These are phyloP conservation scores for Cephus rjabovi DNA, from an alignment of 2,888 invertebrate genomes.

Conservation along the genomic window DNA sequence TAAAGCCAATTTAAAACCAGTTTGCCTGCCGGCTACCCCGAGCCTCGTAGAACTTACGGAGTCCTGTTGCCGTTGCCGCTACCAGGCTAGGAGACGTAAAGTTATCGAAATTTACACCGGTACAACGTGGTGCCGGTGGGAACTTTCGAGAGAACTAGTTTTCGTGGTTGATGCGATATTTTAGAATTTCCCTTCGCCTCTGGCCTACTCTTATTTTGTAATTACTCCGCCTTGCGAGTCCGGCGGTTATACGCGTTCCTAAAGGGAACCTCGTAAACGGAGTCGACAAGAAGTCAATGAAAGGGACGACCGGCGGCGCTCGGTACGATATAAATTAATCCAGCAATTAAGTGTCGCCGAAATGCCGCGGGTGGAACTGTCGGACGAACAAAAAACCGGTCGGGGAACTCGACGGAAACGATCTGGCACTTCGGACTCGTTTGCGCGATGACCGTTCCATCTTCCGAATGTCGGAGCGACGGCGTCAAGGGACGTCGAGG, in stretches of 20 bases:
- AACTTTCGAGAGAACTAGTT: neutral
- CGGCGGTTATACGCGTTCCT: too few species aligned
- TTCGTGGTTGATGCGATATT: neutral
- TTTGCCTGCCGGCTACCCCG: neutral
- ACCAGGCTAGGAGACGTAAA: too few species aligned
- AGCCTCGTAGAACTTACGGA: neutral
- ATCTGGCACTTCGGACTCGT: neutral
- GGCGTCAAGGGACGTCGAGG: neutral
- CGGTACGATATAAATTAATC: conserved; percentile 35
- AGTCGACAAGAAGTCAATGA: conserved; percentile 11
- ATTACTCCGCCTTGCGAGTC: neutral
- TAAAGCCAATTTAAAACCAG: neutral
- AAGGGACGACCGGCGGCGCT: conserved; percentile 12
- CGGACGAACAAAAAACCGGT: conserved; percentile 9
- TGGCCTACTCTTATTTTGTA: neutral
- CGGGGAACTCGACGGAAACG: conserved; percentile 1
- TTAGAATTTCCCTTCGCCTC: too few species aligned
- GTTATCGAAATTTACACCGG: neutral
- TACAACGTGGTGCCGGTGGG: neutral
- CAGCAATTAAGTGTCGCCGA: conserved; percentile 32
- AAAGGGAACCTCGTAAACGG: neutral
- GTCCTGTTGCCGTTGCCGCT: neutral
- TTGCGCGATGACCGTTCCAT: conserved; percentile 9
- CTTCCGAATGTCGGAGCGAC: conserved; percentile 4
- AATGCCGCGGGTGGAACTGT: conserved; percentile 23